Conservation (phyloP, 2,888 invertebrate species). For the Toxonevra muliebris region DNA sequence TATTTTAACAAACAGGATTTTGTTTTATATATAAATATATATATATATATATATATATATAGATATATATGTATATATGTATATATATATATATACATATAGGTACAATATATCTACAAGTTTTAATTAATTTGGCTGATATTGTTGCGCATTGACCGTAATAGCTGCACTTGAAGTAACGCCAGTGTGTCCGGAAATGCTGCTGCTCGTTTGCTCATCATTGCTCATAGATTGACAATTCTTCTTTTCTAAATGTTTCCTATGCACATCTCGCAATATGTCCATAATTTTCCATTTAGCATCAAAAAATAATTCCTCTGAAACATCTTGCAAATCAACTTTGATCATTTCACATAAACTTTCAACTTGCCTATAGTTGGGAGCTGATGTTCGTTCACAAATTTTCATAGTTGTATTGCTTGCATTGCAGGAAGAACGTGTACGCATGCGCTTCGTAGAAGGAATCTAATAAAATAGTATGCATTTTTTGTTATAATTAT, state of each 20-base stretch:
- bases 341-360: slow-evolving; percentile 51
- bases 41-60: neutral
- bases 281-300: slow-evolving; percentile 56
- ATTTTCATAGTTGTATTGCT: neutral
- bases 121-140: slow-evolving; percentile 9
- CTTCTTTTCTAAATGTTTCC: slow-evolving; percentile 40
- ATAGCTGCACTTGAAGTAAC: slow-evolving; percentile 2
- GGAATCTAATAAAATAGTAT: slow-evolving; percentile 9
- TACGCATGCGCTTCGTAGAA: slow-evolving; percentile 12
- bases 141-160: slow-evolving; percentile 9
- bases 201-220: neutral
- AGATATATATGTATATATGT: no score
- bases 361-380: slow-evolving; percentile 42
- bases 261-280: slow-evolving; percentile 50
- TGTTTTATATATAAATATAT: neutral
- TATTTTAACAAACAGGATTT: no score
- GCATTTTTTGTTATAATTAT: neutral
- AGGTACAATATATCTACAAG: slow-evolving; percentile 1
- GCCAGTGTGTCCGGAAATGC: neutral
- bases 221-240: slow-evolving; percentile 26
- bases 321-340: slow-evolving; percentile 42
- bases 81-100: neutral
- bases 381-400: neutral
- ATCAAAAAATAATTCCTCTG: slow-evolving; percentile 51
- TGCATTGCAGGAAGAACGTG: neutral